Conservation (phyloP, 2,797 vertebrate species). For the Eulemur mongoz region DNA sequence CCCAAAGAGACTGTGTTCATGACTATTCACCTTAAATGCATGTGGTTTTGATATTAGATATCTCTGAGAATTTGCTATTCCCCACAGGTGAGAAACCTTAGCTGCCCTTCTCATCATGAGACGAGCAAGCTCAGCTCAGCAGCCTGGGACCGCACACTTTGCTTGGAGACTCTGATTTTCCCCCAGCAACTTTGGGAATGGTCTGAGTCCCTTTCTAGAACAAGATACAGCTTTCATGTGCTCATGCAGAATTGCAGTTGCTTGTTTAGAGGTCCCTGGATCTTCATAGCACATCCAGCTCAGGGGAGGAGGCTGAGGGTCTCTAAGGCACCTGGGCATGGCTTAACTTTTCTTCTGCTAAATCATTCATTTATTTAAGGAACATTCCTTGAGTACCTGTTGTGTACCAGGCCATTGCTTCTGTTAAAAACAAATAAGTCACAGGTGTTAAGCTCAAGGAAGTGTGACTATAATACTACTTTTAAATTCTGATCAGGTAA, state of each 20-base stretch:
- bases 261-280: slow-evolving; percentile 4
- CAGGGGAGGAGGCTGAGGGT: not conserved
- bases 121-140: not conserved
- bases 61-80: slow-evolving; percentile 50
- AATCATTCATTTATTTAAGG: not conserved
- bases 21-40: slow-evolving; percentile 43
- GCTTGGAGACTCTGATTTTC: not conserved
- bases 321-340: not conserved
- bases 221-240: not conserved
- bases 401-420: not conserved
- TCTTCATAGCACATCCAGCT: not conserved
- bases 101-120: slow-evolving; percentile 6
- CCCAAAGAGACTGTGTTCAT: not conserved
- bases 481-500: not conserved
- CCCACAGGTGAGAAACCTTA: not conserved
- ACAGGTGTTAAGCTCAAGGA: not conserved
- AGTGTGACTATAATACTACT: not conserved
- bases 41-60: slow-evolving; percentile 44
- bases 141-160: not conserved
- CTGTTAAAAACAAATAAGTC: not conserved
- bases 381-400: not conserved
- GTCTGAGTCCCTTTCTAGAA: slow-evolving; percentile 29
- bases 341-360: not conserved
- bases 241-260: slow-evolving; percentile 52
- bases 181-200: not conserved